Evolutionary conservation across 1,140 invertebrate genomes (phyloP).

Genomic region (Aethina tumida): DNA sequence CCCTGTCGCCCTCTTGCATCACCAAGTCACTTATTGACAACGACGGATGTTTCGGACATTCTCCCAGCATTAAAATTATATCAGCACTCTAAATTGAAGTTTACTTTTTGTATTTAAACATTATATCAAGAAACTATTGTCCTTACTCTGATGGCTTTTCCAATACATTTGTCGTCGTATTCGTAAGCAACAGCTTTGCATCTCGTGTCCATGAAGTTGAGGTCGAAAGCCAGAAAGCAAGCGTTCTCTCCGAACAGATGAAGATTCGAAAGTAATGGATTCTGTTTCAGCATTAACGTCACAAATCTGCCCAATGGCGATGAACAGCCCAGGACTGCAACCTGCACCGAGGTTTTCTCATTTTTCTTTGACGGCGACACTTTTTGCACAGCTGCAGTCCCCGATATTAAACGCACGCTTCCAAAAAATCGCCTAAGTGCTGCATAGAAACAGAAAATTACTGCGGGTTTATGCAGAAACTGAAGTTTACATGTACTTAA

Average conservation of each 20-base stretch:
- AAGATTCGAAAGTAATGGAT: constrained; percentile 28
- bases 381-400: no score
- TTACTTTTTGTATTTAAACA: not conserved
- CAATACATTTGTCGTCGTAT: constrained; percentile 16
- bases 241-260: constrained; percentile 24
- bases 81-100: constrained; percentile 26
- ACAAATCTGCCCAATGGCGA: constrained; percentile 21
- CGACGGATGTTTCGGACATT: constrained; percentile 11
- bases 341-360: constrained; percentile 22
- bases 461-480: no score
- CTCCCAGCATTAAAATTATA: constrained; percentile 24
- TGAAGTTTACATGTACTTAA: no score
- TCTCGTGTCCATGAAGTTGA: constrained; percentile 29
- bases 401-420: no score
- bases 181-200: constrained; percentile 20
- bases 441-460: no score
- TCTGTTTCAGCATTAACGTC: constrained; percentile 29
- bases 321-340: constrained; percentile 27
- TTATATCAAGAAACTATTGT: constrained; percentile 1
- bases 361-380: no score
- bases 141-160: constrained; percentile 21
- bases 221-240: constrained; percentile 23
- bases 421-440: no score
- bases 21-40: constrained; percentile 19
- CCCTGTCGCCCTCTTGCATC: constrained; percentile 23